A percentile compares a stretch with the other conserved stretches of the same genome.
Conservation (phyloP, 23 tunicate genomes). For the Trididemnum nubilum region DNA sequence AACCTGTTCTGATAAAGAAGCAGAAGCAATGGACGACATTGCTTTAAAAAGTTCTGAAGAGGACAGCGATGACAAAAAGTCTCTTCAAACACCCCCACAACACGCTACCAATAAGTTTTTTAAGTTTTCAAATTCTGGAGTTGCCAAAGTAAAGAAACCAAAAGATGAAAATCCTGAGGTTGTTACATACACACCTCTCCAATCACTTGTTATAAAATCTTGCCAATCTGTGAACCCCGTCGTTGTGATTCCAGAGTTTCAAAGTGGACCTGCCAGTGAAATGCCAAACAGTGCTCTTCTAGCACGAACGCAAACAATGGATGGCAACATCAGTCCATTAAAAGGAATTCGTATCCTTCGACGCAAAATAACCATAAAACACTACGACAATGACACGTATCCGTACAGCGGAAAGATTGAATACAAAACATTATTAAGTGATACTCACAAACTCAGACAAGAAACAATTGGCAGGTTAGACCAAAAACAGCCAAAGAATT, state of each 20-base stretch:
- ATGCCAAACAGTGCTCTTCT: not conserved
- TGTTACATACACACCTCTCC: constrained; percentile 29
- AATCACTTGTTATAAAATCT: constrained; percentile 45
- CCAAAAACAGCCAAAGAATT: not conserved
- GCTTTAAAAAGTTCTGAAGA: not conserved
- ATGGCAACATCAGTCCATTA: constrained; percentile 47
- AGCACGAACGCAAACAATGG: not conserved
- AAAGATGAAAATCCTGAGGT: not conserved
- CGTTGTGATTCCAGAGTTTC: constrained; percentile 21
- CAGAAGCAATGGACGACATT: not conserved
- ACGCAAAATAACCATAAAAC: constrained; percentile 42
- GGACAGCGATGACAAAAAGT: constrained; percentile 13
- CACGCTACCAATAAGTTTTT: constrained; percentile 4
- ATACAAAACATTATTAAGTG: not conserved
- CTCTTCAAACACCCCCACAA: not conserved
- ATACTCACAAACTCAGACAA: not conserved
- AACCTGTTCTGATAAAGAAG: not conserved
- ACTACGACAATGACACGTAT: constrained; percentile 24
- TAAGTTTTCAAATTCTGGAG: not conserved
- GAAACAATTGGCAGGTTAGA: not conserved
- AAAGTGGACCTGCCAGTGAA: not conserved
- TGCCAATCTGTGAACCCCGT: constrained; percentile 40
- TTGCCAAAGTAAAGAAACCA: not conserved
- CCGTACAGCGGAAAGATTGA: not conserved
- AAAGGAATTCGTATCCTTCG: constrained; percentile 55